phyloP scores from a whole-genome alignment of 2,113 vertebrate genomes.

The Tor tambroides region DNA sequence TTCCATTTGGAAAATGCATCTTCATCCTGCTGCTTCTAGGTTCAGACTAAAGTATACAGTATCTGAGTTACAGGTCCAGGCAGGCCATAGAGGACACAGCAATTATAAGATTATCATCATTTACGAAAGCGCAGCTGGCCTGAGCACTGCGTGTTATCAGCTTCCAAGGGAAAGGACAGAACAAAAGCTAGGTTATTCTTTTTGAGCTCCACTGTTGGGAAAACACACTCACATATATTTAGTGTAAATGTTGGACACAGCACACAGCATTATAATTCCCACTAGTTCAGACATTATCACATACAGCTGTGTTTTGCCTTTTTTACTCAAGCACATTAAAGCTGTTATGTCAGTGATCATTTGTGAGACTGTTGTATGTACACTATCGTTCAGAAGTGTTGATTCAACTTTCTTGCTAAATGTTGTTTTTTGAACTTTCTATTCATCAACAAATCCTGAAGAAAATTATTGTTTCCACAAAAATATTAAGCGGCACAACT shows the following conservation, averaged over 20 bases:
- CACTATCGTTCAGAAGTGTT: background rate
- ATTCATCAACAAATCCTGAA: background rate
- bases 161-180: background rate
- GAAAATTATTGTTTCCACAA: background rate
- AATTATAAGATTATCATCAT: slow-evolving; percentile 1
- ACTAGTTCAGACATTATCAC: background rate
- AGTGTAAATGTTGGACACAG: background rate
- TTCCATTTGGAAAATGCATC: background rate
- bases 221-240: background rate
- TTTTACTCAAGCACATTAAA: background rate
- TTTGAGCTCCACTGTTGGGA: background rate
- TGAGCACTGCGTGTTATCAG: background rate
- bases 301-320: background rate
- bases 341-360: too few species aligned
- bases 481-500: background rate
- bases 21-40: background rate
- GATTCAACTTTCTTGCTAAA: too few species aligned
- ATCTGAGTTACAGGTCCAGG: background rate
- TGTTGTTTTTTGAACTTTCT: background rate
- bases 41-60: background rate
- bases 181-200: background rate
- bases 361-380: background rate
- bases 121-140: background rate
- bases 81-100: background rate
- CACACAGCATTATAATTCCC: background rate